A percentile compares a stretch with the other conserved stretches of the same genome.
Evolutionary conservation across 2,113 vertebrate species (phyloP).

Genomic region (Python bivittatus): DNA sequence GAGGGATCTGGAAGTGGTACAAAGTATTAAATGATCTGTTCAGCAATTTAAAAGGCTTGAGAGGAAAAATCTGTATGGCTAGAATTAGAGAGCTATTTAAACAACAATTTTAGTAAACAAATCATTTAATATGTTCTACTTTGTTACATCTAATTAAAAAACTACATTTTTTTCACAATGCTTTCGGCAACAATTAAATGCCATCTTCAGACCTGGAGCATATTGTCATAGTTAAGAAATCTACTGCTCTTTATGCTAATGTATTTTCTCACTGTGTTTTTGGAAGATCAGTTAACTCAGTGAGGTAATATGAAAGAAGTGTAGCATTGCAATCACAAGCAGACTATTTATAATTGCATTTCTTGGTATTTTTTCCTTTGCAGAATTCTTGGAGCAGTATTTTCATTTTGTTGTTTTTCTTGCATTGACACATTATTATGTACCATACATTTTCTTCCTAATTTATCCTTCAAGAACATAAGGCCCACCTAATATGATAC

Average conservation of each 20-base stretch:
- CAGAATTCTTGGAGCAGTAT: conserved; percentile 1
- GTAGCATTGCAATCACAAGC: neutral
- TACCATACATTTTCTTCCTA: neutral
- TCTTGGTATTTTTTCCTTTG: neutral
- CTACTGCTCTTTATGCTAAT: conserved; percentile 12
- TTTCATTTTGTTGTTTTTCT: neutral
- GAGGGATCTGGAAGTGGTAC: neutral
- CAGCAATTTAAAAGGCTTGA: neutral
- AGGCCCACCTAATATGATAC: neutral
- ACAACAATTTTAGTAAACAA: neutral
- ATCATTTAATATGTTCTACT: conserved; percentile 1
- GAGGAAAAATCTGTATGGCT: neutral
- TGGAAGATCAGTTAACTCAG: conserved; percentile 9
- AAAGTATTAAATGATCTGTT: conserved; percentile 2
- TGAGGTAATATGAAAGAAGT: neutral
- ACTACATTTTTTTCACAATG: conserved; percentile 17
- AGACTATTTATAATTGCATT: neutral
- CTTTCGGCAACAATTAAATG: conserved; percentile 23
- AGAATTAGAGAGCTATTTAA: neutral
- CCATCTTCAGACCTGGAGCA: neutral
- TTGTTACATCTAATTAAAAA: conserved; percentile 17
- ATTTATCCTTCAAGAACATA: neutral
- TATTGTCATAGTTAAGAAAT: neutral
- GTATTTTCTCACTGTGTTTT: neutral
- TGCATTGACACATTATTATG: neutral